These are phyloP conservation scores for Ophioninae sp. DNA, from an alignment of 2,888 invertebrate species.

Conservation along the genomic window DNA sequence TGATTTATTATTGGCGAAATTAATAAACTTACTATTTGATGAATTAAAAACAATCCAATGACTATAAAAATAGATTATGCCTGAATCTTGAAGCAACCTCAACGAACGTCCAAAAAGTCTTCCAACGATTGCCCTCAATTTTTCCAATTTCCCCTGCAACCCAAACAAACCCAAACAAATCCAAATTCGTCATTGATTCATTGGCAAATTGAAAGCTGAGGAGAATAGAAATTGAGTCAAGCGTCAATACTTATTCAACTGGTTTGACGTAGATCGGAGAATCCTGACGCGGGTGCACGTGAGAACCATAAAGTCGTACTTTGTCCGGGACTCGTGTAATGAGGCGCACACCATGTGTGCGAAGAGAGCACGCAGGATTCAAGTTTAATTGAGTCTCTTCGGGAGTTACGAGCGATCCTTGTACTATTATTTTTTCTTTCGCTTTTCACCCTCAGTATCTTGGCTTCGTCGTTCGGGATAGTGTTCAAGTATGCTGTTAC, in stretches of 20 bases:
- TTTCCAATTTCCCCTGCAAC: too few species aligned
- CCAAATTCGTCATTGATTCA: too few species aligned
- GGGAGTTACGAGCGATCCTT: slow-evolving; percentile 58
- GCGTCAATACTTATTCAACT: slow-evolving; percentile 6
- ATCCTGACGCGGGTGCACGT: slow-evolving; percentile 30
- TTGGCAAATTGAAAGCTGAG: not conserved
- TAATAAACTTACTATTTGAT: too few species aligned
- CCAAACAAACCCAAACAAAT: too few species aligned
- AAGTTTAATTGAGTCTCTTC: slow-evolving; percentile 60
- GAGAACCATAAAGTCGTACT: slow-evolving; percentile 56
- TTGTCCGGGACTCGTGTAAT: slow-evolving; percentile 52
- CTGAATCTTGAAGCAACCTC: too few species aligned
- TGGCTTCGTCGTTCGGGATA: slow-evolving; percentile 3
- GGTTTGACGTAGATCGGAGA: not conserved
- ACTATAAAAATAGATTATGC: too few species aligned
- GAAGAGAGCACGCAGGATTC: slow-evolving; percentile 30
- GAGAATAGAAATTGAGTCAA: not conserved
- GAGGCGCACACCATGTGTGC: slow-evolving; percentile 27
- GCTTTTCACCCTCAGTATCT: not conserved
- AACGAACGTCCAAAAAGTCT: too few species aligned
- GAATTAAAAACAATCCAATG: too few species aligned
- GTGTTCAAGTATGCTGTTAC: slow-evolving; percentile 37
- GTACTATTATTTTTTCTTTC: slow-evolving; percentile 29
- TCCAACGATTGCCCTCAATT: too few species aligned
- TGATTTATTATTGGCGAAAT: too few species aligned